These are phyloP conservation scores for Barnardius zonarius DNA, from an alignment of 2,113 vertebrate genomes.

Conservation along the genomic window DNA sequence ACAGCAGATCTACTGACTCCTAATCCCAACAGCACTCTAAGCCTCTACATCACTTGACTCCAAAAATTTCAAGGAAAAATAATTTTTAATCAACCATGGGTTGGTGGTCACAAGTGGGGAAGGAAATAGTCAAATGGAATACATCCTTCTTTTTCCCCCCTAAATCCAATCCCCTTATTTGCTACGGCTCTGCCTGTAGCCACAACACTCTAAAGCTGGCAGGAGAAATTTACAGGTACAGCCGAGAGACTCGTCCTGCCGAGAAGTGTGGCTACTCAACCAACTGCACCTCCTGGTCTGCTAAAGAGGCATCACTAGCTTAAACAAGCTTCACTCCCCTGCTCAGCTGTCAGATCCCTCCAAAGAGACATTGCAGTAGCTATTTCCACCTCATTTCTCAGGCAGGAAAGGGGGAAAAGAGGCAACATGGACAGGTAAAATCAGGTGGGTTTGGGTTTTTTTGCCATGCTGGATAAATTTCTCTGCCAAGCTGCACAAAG, in stretches of 20 bases:
- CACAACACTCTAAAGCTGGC: not conserved
- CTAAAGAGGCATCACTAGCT: not conserved
- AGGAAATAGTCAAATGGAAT: not conserved
- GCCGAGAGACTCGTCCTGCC: not conserved
- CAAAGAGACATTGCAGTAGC: not conserved
- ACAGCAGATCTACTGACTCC: not conserved
- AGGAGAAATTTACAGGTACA: not conserved
- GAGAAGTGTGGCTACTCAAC: not conserved
- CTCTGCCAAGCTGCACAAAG: not conserved
- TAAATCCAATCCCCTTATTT: not conserved
- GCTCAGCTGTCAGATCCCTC: not conserved
- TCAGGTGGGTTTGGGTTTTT: not conserved
- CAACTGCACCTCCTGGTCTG: not conserved
- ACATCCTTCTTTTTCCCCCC: not conserved
- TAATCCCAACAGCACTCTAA: not conserved
- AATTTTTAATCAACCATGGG: accelerated
- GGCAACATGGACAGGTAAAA: not conserved
- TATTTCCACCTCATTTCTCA: not conserved
- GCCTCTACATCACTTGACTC: not conserved
- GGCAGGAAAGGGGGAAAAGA: not conserved
- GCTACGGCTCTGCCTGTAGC: not conserved
- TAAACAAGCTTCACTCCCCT: not conserved
- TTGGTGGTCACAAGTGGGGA: not conserved
- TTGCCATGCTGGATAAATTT: not conserved
- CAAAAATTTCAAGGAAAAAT: not conserved